Conservation (phyloP, 1,140 invertebrate species). For the Caenorhabditis latens region DNA sequence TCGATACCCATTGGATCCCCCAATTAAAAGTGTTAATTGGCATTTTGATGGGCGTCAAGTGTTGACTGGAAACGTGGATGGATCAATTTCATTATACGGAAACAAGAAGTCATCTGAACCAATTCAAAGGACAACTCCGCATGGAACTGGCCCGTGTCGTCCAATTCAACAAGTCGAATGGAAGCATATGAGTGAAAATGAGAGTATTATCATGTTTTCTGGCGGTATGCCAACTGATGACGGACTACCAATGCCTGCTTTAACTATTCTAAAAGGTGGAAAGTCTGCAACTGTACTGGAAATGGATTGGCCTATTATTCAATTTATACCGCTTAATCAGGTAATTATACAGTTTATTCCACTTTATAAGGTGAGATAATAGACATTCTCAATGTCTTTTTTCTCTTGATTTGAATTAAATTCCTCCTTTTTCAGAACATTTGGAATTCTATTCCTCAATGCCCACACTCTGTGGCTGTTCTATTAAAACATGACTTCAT, state of each 20-base stretch:
- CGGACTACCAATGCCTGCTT: conserved; percentile 78
- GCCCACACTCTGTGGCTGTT: conserved; percentile 96
- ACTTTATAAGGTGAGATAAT: neutral
- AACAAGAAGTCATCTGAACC: conserved; percentile 59
- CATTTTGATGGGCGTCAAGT: conserved; percentile 98
- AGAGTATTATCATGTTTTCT: conserved; percentile 79
- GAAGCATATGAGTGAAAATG: conserved; percentile 71
- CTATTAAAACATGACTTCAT: conserved; percentile 97
- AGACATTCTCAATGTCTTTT: neutral
- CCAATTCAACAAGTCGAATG: conserved; percentile 75
- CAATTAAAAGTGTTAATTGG: conserved; percentile 86
- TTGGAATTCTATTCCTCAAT: conserved; percentile 88
- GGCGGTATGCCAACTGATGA: conserved; percentile 78
- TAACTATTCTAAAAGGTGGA: conserved; percentile 93
- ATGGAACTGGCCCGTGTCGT: conserved; percentile 68
- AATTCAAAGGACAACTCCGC: conserved; percentile 67
- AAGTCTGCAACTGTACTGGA: conserved; percentile 95
- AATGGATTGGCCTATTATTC: conserved; percentile 98
- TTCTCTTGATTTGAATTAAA: neutral
- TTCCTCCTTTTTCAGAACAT: conserved; percentile 85
- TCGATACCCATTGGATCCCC: conserved; percentile 69
- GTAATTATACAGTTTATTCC: conserved; percentile 1
- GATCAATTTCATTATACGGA: conserved; percentile 78
- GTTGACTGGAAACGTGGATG: conserved; percentile 94
- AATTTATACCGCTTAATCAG: conserved; percentile 84